phyloP scores from a whole-genome alignment of 2,113 vertebrate species.

The Rhabdomys dilectus region DNA sequence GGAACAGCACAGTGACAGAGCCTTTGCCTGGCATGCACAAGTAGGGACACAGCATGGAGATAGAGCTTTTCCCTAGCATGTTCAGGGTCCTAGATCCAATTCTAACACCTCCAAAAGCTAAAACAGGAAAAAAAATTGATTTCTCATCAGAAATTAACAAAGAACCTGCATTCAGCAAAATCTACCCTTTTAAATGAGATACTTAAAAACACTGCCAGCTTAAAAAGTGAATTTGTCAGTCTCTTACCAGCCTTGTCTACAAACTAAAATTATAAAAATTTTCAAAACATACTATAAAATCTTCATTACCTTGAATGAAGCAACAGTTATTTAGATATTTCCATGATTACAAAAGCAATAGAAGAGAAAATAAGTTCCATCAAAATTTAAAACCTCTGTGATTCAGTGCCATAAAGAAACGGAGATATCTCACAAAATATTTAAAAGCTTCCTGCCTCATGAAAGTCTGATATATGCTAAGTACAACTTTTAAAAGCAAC shows the following conservation, averaged over 20 bases:
- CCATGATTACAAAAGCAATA: not conserved
- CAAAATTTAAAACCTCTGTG: conserved; percentile 6
- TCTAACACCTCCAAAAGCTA: not conserved
- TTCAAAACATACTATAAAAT: not conserved
- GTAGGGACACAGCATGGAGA: not conserved
- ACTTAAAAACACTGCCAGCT: not conserved
- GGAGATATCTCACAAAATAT: not conserved
- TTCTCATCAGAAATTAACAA: conserved; percentile 7
- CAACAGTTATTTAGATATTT: not conserved
- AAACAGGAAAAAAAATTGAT: not conserved
- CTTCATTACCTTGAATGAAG: not conserved
- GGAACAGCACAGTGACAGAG: too few species aligned
- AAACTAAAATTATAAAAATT: not conserved
- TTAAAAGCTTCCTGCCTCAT: not conserved
- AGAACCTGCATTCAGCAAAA: not conserved
- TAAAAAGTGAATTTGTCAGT: conserved; percentile 20
- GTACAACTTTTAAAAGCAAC: not conserved
- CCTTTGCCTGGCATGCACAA: too few species aligned
- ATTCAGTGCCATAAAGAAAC: not conserved
- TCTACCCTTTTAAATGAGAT: conserved; percentile 12
- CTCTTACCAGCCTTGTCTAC: not conserved
- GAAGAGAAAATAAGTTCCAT: not conserved
- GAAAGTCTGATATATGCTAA: not conserved
- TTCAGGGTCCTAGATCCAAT: not conserved
- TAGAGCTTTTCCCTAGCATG: not conserved